These are phyloP conservation scores for Stichodactyla helianthus DNA, from an alignment of 64 coral and sea anemone species.

Conservation along the genomic window DNA sequence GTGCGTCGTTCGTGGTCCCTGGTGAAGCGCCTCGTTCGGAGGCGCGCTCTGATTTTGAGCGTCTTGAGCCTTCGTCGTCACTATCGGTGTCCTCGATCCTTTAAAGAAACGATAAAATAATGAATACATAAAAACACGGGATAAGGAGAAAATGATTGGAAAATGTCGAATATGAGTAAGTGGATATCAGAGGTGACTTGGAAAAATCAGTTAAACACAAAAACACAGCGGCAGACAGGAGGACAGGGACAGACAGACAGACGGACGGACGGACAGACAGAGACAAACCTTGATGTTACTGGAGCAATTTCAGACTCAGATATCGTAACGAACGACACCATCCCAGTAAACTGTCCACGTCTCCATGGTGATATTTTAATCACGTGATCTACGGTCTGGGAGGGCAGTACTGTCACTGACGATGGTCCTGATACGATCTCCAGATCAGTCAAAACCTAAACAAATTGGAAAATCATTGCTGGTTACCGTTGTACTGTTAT, in stretches of 20 bases:
- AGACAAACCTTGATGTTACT: not conserved
- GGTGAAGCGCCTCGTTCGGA: not conserved
- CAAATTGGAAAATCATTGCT: not conserved
- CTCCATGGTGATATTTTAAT: constrained; percentile 89
- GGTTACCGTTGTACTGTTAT: no score
- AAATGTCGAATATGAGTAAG: not conserved
- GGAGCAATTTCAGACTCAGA: not conserved
- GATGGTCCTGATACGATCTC: constrained; percentile 72
- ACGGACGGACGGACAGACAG: not conserved
- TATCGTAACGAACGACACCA: constrained; percentile 67
- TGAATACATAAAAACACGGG: not conserved
- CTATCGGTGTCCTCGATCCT: constrained; percentile 59
- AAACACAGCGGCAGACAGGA: not conserved
- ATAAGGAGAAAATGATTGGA: not conserved
- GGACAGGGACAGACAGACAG: not conserved
- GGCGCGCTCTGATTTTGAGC: not conserved
- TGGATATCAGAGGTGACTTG: not conserved
- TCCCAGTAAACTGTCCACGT: constrained; percentile 74
- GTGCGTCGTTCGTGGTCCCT: not conserved
- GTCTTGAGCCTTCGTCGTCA: constrained; percentile 25
- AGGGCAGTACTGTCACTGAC: constrained; percentile 65
- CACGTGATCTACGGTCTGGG: constrained; percentile 61
- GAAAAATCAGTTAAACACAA: not conserved
- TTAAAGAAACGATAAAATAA: not conserved
- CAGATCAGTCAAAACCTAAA: constrained; percentile 78